Conservation (phyloP, 2,888 invertebrate genomes). For the Isotomurus palustris region DNA sequence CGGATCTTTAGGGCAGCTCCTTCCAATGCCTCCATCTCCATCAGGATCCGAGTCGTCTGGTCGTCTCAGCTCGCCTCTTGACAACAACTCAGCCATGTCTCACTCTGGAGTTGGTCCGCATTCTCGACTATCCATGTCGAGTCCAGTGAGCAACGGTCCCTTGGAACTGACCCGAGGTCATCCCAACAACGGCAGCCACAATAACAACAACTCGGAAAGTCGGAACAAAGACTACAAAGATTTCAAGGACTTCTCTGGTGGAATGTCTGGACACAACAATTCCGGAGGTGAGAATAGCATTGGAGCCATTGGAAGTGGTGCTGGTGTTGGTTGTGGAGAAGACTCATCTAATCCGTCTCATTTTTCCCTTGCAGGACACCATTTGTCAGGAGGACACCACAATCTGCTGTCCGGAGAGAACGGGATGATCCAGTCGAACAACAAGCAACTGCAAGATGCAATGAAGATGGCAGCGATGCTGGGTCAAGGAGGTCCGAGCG, state of each 20-base stretch:
- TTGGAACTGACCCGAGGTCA: conserved; percentile 40
- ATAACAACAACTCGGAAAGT: conserved; percentile 27
- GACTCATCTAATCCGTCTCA: conserved; percentile 28
- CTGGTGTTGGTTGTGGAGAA: conserved; percentile 24
- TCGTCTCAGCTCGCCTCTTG: conserved; percentile 42
- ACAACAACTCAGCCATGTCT: conserved; percentile 35
- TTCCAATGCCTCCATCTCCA: conserved; percentile 46
- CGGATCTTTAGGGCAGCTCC: conserved; percentile 33
- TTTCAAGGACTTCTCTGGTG: too few relatives aligned
- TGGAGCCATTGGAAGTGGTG: too few relatives aligned
- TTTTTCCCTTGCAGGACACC: conserved; percentile 16
- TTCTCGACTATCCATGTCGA: conserved; percentile 43
- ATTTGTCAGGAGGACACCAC: conserved; percentile 24
- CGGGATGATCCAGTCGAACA: conserved; percentile 41
- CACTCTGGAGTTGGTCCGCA: conserved; percentile 41
- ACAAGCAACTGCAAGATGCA: conserved; percentile 40
- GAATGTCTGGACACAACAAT: conserved; percentile 31
- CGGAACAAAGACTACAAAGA: conserved; percentile 30
- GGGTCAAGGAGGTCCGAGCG: conserved; percentile 31
- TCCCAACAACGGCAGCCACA: conserved; percentile 16
- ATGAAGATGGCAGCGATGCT: conserved; percentile 45
- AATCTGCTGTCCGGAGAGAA: conserved; percentile 27
- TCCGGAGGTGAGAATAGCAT: conserved; percentile 36
- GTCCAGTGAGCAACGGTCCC: conserved; percentile 40
- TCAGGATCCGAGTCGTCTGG: conserved; percentile 46